A percentile compares a stretch with the other conserved stretches of the same genome.
These are phyloP conservation scores for Craseonycteris thonglongyai DNA, from an alignment of 2,113 vertebrate species.

Conservation along the genomic window DNA sequence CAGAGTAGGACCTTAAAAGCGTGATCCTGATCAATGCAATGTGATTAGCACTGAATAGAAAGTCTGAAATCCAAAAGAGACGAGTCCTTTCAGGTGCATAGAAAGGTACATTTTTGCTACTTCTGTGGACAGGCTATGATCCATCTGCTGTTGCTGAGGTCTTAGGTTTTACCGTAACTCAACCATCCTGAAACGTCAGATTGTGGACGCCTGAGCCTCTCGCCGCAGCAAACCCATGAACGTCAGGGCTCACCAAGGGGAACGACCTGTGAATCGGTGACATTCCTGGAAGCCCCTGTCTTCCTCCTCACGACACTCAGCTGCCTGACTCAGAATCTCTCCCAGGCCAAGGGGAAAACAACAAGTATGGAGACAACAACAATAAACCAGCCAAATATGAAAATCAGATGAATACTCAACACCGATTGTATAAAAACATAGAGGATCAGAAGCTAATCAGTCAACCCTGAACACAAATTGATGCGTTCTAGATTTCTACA, in stretches of 20 bases:
- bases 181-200: background rate
- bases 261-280: accelerated
- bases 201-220: background rate
- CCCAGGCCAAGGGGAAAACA: too few relatives aligned
- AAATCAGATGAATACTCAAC: background rate
- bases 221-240: background rate
- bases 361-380: background rate
- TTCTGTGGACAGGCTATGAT: background rate
- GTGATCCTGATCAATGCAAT: background rate
- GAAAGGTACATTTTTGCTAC: accelerated
- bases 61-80: background rate
- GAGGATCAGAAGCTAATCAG: background rate
- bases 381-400: background rate
- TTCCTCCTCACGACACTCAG: background rate
- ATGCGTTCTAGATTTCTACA: background rate
- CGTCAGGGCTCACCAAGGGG: accelerated
- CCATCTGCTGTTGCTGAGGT: background rate
- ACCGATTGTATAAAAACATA: background rate
- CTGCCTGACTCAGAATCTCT: accelerated
- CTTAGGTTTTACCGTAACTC: background rate
- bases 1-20: background rate
- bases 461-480: background rate
- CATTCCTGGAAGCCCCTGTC: background rate
- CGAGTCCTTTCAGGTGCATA: background rate
- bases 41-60: background rate